Conservation (phyloP, 2,797 vertebrate genomes). For the Anas capensis region DNA sequence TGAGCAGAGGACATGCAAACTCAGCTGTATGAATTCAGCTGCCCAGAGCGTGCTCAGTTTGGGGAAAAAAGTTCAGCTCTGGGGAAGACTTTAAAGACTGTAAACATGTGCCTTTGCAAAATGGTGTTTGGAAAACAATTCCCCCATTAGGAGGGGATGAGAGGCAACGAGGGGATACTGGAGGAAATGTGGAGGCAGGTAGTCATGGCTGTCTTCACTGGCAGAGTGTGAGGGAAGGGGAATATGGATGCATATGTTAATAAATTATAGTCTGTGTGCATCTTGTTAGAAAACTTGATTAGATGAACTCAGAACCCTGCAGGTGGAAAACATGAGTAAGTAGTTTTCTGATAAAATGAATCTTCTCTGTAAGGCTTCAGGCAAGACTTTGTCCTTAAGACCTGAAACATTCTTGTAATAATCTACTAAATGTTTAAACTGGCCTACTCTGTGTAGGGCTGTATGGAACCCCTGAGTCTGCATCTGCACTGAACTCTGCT, state of each 20-base stretch:
- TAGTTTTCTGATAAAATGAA: neutral
- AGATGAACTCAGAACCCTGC: neutral
- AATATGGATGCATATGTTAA: neutral
- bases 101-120: neutral
- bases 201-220: neutral
- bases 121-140: neutral
- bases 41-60: neutral
- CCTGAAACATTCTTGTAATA: neutral
- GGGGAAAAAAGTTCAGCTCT: neutral
- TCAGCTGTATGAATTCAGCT: neutral
- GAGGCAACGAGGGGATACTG: neutral
- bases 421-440: neutral
- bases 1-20: neutral
- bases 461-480: neutral
- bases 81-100: neutral
- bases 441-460: neutral
- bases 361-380: neutral
- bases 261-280: neutral
- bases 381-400: neutral
- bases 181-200: neutral
- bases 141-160: neutral
- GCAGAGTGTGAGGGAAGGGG: neutral
- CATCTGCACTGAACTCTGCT: conserved; percentile 34
- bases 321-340: neutral
- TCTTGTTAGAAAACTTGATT: neutral